phyloP scores from a whole-genome alignment of 2,797 vertebrate species.

The Karalla daura region DNA sequence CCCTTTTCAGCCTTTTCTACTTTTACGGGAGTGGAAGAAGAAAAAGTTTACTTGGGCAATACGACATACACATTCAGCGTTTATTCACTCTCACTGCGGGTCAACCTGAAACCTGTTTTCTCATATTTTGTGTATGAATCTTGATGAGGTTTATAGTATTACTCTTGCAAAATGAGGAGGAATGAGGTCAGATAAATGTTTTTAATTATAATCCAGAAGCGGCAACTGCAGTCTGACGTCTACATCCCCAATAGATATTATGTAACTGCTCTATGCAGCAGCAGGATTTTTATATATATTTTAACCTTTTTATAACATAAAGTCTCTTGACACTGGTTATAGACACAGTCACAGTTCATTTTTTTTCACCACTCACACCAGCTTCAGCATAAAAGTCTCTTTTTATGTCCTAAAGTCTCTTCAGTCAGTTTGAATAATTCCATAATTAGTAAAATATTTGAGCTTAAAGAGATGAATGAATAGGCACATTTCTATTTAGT shows the following conservation, averaged over 20 bases:
- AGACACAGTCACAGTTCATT: too few relatives aligned
- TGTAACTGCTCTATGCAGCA: too few relatives aligned
- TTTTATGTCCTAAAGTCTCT: too few relatives aligned
- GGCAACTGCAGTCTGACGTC: background rate
- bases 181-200: background rate
- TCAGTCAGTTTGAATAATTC: too few relatives aligned
- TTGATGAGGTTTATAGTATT: background rate
- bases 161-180: background rate
- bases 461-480: too few relatives aligned
- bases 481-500: too few relatives aligned
- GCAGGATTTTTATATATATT: background rate
- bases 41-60: constrained; percentile 8
- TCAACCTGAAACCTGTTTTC: constrained; percentile 3
- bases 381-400: too few relatives aligned
- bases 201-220: background rate
- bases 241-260: too few relatives aligned
- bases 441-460: too few relatives aligned
- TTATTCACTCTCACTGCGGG: background rate
- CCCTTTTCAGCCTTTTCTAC: constrained; percentile 31
- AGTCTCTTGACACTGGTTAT: background rate
- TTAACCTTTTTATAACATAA: background rate
- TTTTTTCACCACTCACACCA: too few relatives aligned
- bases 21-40: constrained; percentile 16
- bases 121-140: background rate
- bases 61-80: background rate